Evolutionary conservation across 2,888 invertebrate genomes (phyloP), one percentile per base, ranked within the genome.

Genomic region (Athripsodes cinereus): DNA sequence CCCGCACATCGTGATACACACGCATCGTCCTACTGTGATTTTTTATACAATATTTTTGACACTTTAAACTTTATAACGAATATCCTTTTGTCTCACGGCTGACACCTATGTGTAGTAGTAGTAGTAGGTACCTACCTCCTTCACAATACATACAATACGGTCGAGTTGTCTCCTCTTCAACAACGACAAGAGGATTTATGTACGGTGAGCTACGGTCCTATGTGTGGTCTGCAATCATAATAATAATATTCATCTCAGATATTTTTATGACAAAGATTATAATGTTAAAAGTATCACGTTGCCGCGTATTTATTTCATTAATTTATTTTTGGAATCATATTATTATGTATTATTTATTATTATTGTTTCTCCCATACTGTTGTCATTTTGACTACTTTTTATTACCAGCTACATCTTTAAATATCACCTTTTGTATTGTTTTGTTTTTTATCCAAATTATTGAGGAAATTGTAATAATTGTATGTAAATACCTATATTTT

Each of bases 211-310:
- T 13, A 16, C 40, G 2, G 3, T 3, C 16, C 2, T 13, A 5
- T 16, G 40, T 40, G 40, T 40, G 40, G 40, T 40, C 40, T 40
- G n/a, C 40, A 40, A 40, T 40, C 40, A 40, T 40, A n/a, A n/a
- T n/a, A n/a, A n/a, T n/a, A n/a, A n/a, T n/a, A 40, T 40, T 40
- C 40, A 3, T 5, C 40, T 40, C 40, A 40, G 16, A 40, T 2
- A 40, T n/a, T 40, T 40, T 40, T 40, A 40, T 40, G 40, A 40
- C 40, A 40, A 40, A 8, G 40, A 40, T 40, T 40, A 40, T 40
- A 40, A 40, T 40, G 16, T 40, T n/a, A 40, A 40, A 40, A 40
- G 40, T 40, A 40, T 40, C 40, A 16, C 5, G 13, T 40, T 40
- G 40, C 40, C n/a, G 40, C 40, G 16, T 40, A 40, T 40, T 40